Percentiles rank a stretch among this genome's conserved stretches.
These are phyloP conservation scores for Lysandra coridon DNA, from an alignment of 2,888 invertebrate species.

Conservation along the genomic window DNA sequence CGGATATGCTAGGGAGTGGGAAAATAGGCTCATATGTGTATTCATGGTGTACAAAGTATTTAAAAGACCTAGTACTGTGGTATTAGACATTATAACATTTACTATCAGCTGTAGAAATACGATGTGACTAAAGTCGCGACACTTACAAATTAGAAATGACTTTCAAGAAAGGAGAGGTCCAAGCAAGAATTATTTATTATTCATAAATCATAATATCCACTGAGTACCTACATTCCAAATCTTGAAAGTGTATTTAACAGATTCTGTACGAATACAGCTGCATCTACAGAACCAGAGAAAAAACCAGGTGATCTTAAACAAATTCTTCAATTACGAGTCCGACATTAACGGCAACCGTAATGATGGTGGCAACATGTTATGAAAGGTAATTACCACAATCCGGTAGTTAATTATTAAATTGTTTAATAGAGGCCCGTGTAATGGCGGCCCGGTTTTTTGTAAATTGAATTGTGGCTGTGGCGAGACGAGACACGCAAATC, in stretches of 20 bases:
- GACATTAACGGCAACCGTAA: conserved; percentile 50
- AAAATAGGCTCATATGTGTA: too few species aligned
- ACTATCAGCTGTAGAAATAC: too few species aligned
- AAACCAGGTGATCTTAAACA: conserved; percentile 44
- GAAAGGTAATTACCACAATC: conserved; percentile 74
- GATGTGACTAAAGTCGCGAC: too few species aligned
- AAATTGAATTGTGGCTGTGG: conserved; percentile 17
- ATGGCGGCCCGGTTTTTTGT: conserved; percentile 43
- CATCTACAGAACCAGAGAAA: conserved; percentile 3
- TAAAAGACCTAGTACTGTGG: too few species aligned
- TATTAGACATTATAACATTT: too few species aligned
- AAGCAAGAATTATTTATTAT: too few species aligned
- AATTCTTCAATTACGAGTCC: conserved; percentile 63
- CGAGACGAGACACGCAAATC: conserved; percentile 38
- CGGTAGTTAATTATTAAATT: conserved; percentile 81
- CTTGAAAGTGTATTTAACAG: not conserved
- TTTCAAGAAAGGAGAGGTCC: too few species aligned
- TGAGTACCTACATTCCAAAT: too few species aligned
- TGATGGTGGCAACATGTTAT: conserved; percentile 69
- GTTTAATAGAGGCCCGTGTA: conserved; percentile 73
- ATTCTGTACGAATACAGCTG: not conserved
- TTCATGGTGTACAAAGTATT: too few species aligned
- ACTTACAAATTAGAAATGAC: too few species aligned
- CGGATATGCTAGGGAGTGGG: too few species aligned
- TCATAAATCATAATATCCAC: too few species aligned